A percentile compares a stretch with the other conserved stretches of the same genome.
Evolutionary conservation across 2,888 invertebrate genomes (phyloP).

Genomic region (Schizotus pectinicornis): DNA sequence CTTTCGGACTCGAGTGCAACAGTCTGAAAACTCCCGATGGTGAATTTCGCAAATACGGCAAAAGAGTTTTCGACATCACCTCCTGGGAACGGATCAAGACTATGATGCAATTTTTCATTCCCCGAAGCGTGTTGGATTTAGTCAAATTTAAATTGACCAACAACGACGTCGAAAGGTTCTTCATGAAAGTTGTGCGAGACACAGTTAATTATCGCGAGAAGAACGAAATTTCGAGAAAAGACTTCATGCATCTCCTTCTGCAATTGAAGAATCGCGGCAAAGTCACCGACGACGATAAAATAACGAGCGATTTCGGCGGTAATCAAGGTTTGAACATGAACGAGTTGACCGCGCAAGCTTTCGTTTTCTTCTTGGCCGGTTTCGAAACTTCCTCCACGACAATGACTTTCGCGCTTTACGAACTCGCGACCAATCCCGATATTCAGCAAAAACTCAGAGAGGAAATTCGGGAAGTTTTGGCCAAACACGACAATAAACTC

Average conservation of each 20-base stretch:
- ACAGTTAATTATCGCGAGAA: slow-evolving; percentile 54
- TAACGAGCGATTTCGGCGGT: slow-evolving; percentile 9
- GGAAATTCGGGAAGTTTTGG: no score
- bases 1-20: slow-evolving; percentile 64
- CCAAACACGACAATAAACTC: no score
- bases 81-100: not conserved
- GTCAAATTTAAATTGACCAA: slow-evolving; percentile 16
- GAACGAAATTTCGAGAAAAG: slow-evolving; percentile 52
- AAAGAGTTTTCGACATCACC: slow-evolving; percentile 1
- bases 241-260: slow-evolving; percentile 60
- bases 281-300: slow-evolving; percentile 18
- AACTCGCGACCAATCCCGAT: no score
- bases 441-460: no score
- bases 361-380: no score
- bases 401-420: no score
- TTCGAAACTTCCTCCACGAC: no score
- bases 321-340: not conserved
- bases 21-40: slow-evolving; percentile 60
- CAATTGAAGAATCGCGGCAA: slow-evolving; percentile 49
- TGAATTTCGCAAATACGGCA: slow-evolving; percentile 50
- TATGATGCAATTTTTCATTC: not conserved
- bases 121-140: not conserved
- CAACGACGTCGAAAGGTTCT: slow-evolving; percentile 25
- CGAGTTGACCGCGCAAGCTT: no score
- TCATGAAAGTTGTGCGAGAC: slow-evolving; percentile 46